Conservation (phyloP, 2,113 vertebrate species). For the Ammospiza nelsoni region DNA sequence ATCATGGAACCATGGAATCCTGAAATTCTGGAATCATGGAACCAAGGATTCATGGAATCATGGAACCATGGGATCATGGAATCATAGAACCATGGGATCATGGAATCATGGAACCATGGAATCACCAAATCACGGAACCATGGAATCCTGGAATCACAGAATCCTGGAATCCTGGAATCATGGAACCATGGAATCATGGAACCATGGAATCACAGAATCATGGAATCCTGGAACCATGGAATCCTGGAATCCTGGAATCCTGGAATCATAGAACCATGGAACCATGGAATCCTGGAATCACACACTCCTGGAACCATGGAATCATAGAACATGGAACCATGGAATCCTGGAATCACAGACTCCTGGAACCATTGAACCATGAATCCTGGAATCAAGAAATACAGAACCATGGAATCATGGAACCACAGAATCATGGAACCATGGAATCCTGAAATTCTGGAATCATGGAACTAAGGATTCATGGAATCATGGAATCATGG, state of each 20-base stretch:
- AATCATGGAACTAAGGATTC: fast-evolving
- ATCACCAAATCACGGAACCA: fast-evolving
- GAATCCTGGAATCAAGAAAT: too few relatives aligned
- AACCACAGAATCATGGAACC: fast-evolving
- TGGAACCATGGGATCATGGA: too few relatives aligned
- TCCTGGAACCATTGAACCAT: fast-evolving
- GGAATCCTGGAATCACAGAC: background rate
- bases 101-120: fast-evolving
- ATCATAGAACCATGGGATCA: fast-evolving
- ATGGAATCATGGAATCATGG: fast-evolving
- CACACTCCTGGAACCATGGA: too few relatives aligned
- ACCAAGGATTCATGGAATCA: too few relatives aligned
- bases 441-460: fast-evolving
- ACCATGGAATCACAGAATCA: too few relatives aligned
- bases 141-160: fast-evolving
- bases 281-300: background rate
- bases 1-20: too few relatives aligned
- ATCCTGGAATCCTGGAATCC: too few relatives aligned
- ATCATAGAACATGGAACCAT: too few relatives aligned
- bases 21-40: too few relatives aligned
- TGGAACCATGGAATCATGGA: fast-evolving
- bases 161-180: fast-evolving
- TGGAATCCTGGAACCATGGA: too few relatives aligned
- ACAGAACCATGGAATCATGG: fast-evolving
- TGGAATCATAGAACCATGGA: too few relatives aligned